Percentiles rank a stretch among this genome's conserved stretches.
Conservation (phyloP, 2,113 vertebrate genomes). For the Pristiophorus japonicus region DNA sequence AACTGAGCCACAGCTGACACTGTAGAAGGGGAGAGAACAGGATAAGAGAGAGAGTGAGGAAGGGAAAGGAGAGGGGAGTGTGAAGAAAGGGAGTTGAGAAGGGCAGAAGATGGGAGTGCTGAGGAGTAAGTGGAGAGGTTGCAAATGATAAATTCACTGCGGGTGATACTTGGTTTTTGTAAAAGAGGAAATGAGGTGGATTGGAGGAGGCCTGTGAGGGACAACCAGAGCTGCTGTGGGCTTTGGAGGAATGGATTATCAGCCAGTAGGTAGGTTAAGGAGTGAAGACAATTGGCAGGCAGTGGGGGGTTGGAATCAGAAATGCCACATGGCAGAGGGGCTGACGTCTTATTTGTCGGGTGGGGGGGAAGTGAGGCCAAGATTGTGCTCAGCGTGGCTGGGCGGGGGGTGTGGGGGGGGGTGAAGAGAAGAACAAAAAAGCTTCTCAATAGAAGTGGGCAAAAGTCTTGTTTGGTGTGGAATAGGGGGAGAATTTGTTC, state of each 20-base stretch:
- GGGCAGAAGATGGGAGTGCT: background rate
- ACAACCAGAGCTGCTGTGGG: background rate
- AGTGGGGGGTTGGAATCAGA: background rate
- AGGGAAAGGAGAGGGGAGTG: background rate
- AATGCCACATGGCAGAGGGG: background rate
- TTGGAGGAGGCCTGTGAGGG: background rate
- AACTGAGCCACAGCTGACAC: background rate
- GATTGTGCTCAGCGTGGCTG: background rate
- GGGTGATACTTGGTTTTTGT: background rate
- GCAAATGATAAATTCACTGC: background rate
- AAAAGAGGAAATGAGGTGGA: background rate
- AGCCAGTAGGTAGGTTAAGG: background rate
- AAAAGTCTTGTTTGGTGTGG: background rate
- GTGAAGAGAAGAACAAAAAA: background rate
- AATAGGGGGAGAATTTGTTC: background rate
- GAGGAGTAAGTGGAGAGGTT: background rate
- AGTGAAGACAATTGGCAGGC: background rate
- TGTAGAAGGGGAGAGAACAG: background rate
- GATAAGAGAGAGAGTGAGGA: background rate
- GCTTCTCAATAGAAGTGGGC: background rate
- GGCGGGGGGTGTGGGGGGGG: no score
- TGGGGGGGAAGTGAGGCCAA: no score
- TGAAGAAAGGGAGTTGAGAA: background rate
- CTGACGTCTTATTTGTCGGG: no score
- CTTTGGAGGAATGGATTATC: background rate